Evolutionary conservation across 2,888 invertebrate genomes (phyloP), one percentile per base, ranked within the genome.

Genomic region (Eubasilissa splendida): DNA sequence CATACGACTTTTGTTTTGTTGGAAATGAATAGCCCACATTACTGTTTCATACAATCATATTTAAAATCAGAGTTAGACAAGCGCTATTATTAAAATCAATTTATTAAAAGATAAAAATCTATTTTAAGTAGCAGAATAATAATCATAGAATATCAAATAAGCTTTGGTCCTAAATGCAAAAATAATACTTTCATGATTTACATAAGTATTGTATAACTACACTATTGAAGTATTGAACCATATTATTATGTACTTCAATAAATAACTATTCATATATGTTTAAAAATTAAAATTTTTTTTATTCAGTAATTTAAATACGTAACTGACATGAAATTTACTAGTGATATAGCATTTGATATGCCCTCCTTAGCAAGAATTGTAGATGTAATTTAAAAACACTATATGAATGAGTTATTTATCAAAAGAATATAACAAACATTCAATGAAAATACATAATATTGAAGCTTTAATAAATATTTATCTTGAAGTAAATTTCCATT

Each of bases 131-230:
- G 59, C 74, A 59, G 68, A 66, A 14, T 66, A 77, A 77, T 56
- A 68, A 65, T 65, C 10, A 7, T 76, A 54, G 42, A 31, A 14
- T 56, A 77, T 54, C 75, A 80, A 80, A 71, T 76, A 80, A 80
- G 56, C 76, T 80, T 80, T 80, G 80, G 80, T 80, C 76, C 76
- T 80, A 80, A 80, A 80, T 80, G 80, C 80, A 80, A 74, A 80
- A 76, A 68, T 80, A 80, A 80, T 80, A 80, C 80, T 80, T 80
- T 70, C 54, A 77, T 58, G 50, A 77, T 52, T 70, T 63, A 77
- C 68, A 65, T 53, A 70, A 76, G 65, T 77, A 77, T 59, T 77
- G 60, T 42, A 76, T 31, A 70, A 56, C 52, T 52, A 68, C 10
- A 68, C n/a, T 14, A 68, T 52, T 12, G n/a, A 68, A 68, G 52